Evolutionary conservation across 2,888 invertebrate species (phyloP).

Genomic region (Lithodes maja): DNA sequence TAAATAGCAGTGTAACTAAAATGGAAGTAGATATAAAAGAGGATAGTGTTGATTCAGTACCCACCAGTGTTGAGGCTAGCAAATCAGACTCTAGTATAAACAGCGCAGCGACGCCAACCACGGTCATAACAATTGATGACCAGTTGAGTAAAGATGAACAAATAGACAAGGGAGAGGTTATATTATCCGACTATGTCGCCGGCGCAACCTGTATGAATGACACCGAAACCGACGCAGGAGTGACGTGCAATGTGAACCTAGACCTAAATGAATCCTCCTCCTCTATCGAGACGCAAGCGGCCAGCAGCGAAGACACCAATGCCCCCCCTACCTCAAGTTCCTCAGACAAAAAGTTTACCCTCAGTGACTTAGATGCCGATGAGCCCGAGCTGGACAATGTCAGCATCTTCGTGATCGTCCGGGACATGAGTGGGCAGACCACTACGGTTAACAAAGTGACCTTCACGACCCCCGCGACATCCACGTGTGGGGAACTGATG

Average conservation of each 20-base stretch:
- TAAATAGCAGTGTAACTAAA: background rate
- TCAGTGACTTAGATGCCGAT: conserved; percentile 31
- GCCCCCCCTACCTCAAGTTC: background rate
- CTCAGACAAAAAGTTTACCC: background rate
- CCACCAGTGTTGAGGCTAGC: background rate
- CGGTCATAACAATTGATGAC: background rate
- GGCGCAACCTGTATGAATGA: background rate
- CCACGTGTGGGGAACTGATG: conserved; percentile 73
- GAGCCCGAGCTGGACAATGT: conserved; percentile 55
- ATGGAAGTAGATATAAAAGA: background rate
- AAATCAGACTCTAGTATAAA: background rate
- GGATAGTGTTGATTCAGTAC: background rate
- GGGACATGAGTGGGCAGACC: conserved; percentile 63
- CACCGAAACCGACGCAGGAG: background rate
- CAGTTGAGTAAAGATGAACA: background rate
- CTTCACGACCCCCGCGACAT: conserved; percentile 50
- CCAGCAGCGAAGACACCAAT: background rate
- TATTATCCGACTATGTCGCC: background rate
- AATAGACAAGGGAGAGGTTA: background rate
- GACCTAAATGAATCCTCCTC: background rate
- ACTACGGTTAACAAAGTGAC: conserved; percentile 54
- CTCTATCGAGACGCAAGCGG: background rate
- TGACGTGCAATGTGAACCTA: no score
- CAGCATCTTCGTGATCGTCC: conserved; percentile 58
- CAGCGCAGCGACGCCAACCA: background rate